Base-by-base conservation (phyloP, 2,113 vertebrate species). In the Eupsittula cactorum region DNA sequence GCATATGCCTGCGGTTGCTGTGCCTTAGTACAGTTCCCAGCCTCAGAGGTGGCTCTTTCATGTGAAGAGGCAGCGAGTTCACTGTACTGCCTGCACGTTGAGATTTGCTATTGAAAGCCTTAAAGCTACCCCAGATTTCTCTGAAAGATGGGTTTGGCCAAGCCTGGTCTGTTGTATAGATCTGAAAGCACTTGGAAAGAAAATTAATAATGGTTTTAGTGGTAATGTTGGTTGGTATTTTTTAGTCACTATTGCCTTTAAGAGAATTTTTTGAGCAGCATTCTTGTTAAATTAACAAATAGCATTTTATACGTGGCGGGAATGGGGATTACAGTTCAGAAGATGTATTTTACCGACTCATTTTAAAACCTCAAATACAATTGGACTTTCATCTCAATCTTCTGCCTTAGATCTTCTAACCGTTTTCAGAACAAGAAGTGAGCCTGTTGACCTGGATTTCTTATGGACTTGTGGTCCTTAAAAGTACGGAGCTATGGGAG, bases 1-100 rank as follows among this genome's bases (percentile, higher is more conserved):
- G 0, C 1, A 2, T 46, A 47, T 44, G 85, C 71, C 42, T 74
- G 50, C 13, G 7, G 31, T 77, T 69, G 21, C 29, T n/a, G 11
- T 37, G 81, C 49, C 57, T 67, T 9, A n/a, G n/a, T 47, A 33
- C n/a, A 27, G 3, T 55, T 82, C 31, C 39, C 28, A 91, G 71
- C 82, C 78, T 65, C n/a, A 35, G 64, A 31, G 49, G 17, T 42
- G 28, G n/a, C 21, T 33, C 7, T 23, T 67, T 29, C n/a, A 8
- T 29, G 17, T 42, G 63, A 62, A 65, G 49, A 76, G 73, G 39
- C 20, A 17, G 10, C 7, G 10, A 2, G 1, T 84, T 62, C 11
- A 1, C 25, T 68, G 13, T 37, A 28, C 53, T 3, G 1, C 49
- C 75, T 57, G 41, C 41, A 49, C 2, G 1, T 21, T 0, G 0